Base-by-base conservation (phyloP, 2,888 invertebrate species). In the Apamea epomidion region DNA sequence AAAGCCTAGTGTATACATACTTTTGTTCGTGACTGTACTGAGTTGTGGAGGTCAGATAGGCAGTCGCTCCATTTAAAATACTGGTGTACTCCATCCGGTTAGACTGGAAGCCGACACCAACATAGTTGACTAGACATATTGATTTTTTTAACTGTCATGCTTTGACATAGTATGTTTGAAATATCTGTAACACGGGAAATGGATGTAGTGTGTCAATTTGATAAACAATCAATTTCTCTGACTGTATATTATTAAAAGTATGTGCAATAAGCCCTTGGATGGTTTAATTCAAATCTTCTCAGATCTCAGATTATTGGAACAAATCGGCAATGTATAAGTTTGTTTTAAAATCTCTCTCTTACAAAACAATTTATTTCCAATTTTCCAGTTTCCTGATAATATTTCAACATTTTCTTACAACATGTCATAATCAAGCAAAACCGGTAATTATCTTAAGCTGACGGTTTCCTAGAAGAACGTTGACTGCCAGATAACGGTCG, bases 241-340 rank as follows among this genome's bases (percentile, higher is more conserved):
- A 18, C 2, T 45, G 68, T 32, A 12, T 70, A 48, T 48, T 48
- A 70, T 72, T 48, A n/a, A 21, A 71, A 37, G 2, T 14, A 37
- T 48, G 74, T 74, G 74, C 74, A 74, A 51, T 74, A 72, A 51
- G 4, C 48, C 12, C 4, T 71, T 37, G 48, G 4, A 6, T 37
- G 18, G 18, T 2, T 25, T 71, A 37, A 37, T n/a, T 2, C 5
- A 71, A 54, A 25, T 54, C 18, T 68, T 42, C n/a, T 21, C 21
- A 54, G 21, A 54, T 54, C 51, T 54, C 7, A 54, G 18, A 42
- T 18, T 45, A 45, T 18, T n/a, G 5, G 18, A 60, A n/a, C 8
- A n/a, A 12, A n/a, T 25, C 4, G 58, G 51, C 8, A 7, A 51
- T 21, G 18, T 51, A 7, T 21, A 2, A 54, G 21, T 54, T 21